Conservation (phyloP, 2,113 vertebrate species). For the Lates calcarifer region DNA sequence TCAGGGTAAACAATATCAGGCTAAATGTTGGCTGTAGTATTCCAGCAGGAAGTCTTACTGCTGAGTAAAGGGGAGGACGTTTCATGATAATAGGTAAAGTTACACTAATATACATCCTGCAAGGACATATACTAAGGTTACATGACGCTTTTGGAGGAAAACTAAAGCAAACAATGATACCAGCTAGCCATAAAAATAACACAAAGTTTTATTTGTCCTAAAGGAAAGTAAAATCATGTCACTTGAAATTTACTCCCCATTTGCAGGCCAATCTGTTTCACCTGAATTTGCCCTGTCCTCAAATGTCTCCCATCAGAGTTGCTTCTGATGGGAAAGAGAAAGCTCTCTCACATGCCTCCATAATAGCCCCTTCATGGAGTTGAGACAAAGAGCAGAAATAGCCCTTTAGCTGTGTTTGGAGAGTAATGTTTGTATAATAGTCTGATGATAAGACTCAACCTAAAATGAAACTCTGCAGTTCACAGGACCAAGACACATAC, state of each 20-base stretch:
- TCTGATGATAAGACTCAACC: background rate
- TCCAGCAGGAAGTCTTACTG: background rate
- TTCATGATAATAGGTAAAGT: background rate
- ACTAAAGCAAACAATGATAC: background rate
- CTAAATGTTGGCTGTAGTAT: background rate
- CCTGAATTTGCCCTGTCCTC: background rate
- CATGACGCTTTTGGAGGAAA: background rate
- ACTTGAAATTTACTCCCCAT: background rate
- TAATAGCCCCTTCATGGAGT: constrained; percentile 38
- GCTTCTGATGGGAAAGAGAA: constrained; percentile 26
- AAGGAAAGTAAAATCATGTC: background rate
- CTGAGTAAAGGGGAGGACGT: background rate
- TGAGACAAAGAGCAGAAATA: constrained; percentile 43
- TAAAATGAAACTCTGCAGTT: background rate
- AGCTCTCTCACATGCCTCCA: constrained; percentile 20
- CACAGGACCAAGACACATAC: background rate
- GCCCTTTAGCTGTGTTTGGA: constrained; percentile 33
- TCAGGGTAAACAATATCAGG: background rate
- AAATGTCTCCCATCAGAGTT: constrained; percentile 19
- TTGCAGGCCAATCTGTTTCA: background rate
- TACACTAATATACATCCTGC: background rate
- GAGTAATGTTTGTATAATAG: constrained; percentile 24
- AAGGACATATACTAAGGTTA: background rate
- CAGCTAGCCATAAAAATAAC: background rate
- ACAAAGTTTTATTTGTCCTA: background rate